Evolutionary conservation across 2,113 vertebrate genomes (phyloP).

Genomic region (Lepus timidus): DNA sequence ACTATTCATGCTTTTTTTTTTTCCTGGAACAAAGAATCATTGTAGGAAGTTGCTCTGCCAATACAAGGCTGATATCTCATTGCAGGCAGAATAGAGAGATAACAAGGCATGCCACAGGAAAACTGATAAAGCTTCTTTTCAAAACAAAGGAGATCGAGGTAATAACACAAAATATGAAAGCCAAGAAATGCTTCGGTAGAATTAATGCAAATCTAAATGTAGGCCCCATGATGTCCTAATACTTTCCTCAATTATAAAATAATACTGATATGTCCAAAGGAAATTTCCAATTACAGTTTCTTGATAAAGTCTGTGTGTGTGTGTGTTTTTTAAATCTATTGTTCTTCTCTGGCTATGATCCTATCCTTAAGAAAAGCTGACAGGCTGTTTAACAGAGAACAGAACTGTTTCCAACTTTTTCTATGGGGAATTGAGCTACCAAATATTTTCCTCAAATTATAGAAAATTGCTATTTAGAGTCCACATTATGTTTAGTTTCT

Average conservation of each 20-base stretch:
- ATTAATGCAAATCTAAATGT: slow-evolving; percentile 45
- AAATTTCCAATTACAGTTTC: slow-evolving; percentile 59
- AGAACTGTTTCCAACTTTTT: slow-evolving; percentile 58
- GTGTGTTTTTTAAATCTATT: slow-evolving; percentile 6
- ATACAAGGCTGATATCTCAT: slow-evolving; percentile 77
- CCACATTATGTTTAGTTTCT: slow-evolving; percentile 73
- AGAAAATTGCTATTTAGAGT: slow-evolving; percentile 76
- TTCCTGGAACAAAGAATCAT: slow-evolving; percentile 78
- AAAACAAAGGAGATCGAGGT: slow-evolving; percentile 67
- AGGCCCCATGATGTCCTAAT: neutral
- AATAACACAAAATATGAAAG: slow-evolving; percentile 59
- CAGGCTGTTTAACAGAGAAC: slow-evolving; percentile 60
- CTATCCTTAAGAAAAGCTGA: slow-evolving; percentile 40
- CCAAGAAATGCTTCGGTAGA: slow-evolving; percentile 30
- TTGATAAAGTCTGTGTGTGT: slow-evolving; percentile 32
- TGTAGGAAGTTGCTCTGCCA: slow-evolving; percentile 75
- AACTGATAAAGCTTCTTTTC: slow-evolving; percentile 76
- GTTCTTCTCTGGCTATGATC: slow-evolving; percentile 51
- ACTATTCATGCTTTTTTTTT: slow-evolving; percentile 70
- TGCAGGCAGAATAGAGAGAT: slow-evolving; percentile 77
- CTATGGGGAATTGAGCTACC: slow-evolving; percentile 76
- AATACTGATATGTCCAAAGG: slow-evolving; percentile 14
- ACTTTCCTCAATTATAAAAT: slow-evolving; percentile 8
- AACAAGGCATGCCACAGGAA: slow-evolving; percentile 72
- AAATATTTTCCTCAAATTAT: slow-evolving; percentile 77